Base-by-base conservation (phyloP, 2,113 vertebrate genomes). In the Pygoscelis adeliae region DNA sequence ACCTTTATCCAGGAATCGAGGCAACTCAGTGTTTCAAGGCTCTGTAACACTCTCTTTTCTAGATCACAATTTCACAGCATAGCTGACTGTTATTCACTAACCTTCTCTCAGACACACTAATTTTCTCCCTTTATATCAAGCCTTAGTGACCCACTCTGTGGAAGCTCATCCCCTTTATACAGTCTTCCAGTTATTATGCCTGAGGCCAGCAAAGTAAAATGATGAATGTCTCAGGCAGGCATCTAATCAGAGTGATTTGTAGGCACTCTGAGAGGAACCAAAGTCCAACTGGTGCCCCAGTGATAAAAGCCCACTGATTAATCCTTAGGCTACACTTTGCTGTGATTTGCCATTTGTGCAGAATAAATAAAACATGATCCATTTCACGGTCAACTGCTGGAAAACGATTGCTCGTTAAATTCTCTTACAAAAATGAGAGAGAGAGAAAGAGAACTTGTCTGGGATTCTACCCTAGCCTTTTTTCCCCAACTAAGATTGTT, bases 281-380 rank as follows among this genome's bases (percentile, higher is more conserved):
- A 81, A 91, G 89, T 72, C 69, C 88, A 84, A 79, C 72, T 46
- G 18, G 78, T 81, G 38, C 9, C 32, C 79, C 44, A 62, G 67
- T 83, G 87, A 87, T 92, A 85, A 97, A 94, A 97, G 77, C 69
- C 79, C 17, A 21, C 53, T 42, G 96, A 89, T 91, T 83, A 89
- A 72, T 95, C 77, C 77, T 85, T 74, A 84, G 78, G 85, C 78
- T 95, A 61, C 78, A 53, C 86, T 90, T 90, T 27, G 11, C 81
- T 86, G 80, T 78, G 78, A 77, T 59, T 40, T 91, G 74, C 70
- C 70, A 56, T 59, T 71, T 87, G 83, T 72, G n/a, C 77, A 56
- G 59, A 86, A 91, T 83, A 89, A 97, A 96, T 92, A 95, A 97
- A 95, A 95, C 71, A 58, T 42, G 89, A 95, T 94, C 84, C 36